These are phyloP conservation scores for Meghimatium bilineatum DNA, from an alignment of 2,888 invertebrate genomes.

Conservation along the genomic window DNA sequence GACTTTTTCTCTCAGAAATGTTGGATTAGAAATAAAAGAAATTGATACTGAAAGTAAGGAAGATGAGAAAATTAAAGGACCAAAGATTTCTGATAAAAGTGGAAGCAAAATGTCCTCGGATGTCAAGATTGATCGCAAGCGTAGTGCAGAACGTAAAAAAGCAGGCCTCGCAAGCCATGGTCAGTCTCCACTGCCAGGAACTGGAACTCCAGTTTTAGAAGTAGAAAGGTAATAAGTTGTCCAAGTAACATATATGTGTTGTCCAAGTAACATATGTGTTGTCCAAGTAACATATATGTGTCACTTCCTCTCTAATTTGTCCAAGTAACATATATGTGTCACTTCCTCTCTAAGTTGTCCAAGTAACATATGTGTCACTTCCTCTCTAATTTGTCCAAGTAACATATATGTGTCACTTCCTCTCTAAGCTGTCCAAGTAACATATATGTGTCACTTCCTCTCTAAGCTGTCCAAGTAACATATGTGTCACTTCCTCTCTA, in stretches of 20 bases:
- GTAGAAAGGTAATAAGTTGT: slow-evolving; percentile 49
- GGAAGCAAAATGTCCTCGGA: slow-evolving; percentile 44
- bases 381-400: too few species aligned
- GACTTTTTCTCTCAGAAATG: slow-evolving; percentile 60
- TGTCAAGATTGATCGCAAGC: slow-evolving; percentile 60
- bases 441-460: too few species aligned
- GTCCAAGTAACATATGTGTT: too few species aligned
- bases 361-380: too few species aligned
- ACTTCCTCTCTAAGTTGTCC: too few species aligned
- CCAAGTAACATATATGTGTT: not conserved
- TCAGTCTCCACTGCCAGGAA: slow-evolving; percentile 72
- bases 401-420: too few species aligned
- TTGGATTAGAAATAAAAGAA: slow-evolving; percentile 66
- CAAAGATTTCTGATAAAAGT: slow-evolving; percentile 51
- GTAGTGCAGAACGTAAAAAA: slow-evolving; percentile 69
- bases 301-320: too few species aligned
- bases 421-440: too few species aligned
- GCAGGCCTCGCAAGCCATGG: slow-evolving; percentile 62
- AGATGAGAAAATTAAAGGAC: slow-evolving; percentile 68
- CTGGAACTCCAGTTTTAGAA: slow-evolving; percentile 71
- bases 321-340: too few species aligned
- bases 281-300: too few species aligned
- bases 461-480: too few species aligned
- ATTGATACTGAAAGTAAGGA: slow-evolving; percentile 73
- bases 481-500: too few species aligned